Evolutionary conservation across 2,888 invertebrate genomes (phyloP), one percentile per base, ranked within the genome.

Genomic region (Leptinotarsa tumamoca): DNA sequence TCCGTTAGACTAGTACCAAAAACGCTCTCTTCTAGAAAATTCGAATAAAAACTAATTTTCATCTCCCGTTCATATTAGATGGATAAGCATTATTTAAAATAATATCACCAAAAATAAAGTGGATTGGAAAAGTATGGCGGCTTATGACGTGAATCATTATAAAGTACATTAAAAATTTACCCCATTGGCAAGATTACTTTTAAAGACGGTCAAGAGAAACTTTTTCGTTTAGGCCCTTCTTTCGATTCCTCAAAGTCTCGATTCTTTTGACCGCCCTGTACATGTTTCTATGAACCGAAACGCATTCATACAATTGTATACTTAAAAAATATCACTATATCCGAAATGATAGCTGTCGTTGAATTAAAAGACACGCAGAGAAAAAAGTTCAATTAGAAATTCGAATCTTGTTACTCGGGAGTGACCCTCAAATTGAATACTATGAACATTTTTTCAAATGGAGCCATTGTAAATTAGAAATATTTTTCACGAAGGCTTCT

Each of bases 251-350:
- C 18, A 18, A 18, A 18, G 18, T 63, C 63, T 18, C 63, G 18
- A 33, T 43, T 63, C 33, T n/a, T 10, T 43, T 63, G 63, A 27
- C 63, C 63, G n/a, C 43, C 14, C 17, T 43, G 27, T n/a, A 33
- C 43, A 63, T n/a, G n/a, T 33, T n/a, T 63, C 17, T 63, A 63
- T 5, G n/a, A 63, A 63, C n/a, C 63, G 13, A 63, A 13, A 33
- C 33, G 33, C 63, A 63, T 33, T 33, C 63, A 63, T n/a, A 43
- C 21, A 21, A 13, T 13, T 63, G 27, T 43, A 63, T 63, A 63
- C 63, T 18, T 70, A 70, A 54, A 70, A 68, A 72, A 72, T 72
- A 75, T 75, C 75, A 75, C 75, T 72, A 72, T 70, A 71, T 52
- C 75, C 72, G 72, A 67, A 69, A 67, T 72, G 67, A 72, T 56